Conservation (phyloP, 2,113 vertebrate species). For the Trogon melanurus region DNA sequence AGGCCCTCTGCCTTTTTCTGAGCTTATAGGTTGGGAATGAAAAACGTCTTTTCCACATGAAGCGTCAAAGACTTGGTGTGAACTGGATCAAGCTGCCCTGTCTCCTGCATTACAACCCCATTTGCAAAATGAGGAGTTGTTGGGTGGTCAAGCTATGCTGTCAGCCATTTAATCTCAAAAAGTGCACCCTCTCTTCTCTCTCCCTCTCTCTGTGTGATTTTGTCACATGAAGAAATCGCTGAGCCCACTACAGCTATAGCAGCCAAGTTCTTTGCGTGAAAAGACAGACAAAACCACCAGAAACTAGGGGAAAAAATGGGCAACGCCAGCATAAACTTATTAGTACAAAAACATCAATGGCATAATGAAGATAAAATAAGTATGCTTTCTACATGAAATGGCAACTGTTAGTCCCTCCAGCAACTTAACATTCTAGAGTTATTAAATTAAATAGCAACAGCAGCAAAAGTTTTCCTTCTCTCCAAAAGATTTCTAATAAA, state of each 20-base stretch:
- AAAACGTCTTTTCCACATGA: neutral
- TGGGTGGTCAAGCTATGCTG: neutral
- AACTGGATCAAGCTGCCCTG: neutral
- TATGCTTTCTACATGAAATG: neutral
- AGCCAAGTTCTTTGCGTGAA: neutral
- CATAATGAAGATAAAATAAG: neutral
- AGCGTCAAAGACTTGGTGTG: neutral
- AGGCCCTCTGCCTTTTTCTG: neutral
- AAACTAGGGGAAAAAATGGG: neutral
- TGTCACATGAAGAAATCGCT: neutral
- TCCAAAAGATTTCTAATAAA: neutral
- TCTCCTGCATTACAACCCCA: neutral
- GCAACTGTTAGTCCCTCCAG: neutral
- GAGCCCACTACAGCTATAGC: neutral
- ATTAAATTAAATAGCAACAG: neutral
- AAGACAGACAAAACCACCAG: neutral
- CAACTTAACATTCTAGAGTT: neutral
- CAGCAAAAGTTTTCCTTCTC: neutral
- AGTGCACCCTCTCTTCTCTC: neutral
- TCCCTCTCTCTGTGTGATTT: neutral
- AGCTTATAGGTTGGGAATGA: neutral
- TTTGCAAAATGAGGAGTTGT: neutral
- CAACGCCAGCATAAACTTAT: neutral
- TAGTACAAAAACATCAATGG: neutral
- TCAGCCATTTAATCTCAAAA: neutral